Evolutionary conservation across 2,113 vertebrate genomes (phyloP), one percentile per base, ranked within the genome.

Genomic region (Nycticryphes semicollaris): DNA sequence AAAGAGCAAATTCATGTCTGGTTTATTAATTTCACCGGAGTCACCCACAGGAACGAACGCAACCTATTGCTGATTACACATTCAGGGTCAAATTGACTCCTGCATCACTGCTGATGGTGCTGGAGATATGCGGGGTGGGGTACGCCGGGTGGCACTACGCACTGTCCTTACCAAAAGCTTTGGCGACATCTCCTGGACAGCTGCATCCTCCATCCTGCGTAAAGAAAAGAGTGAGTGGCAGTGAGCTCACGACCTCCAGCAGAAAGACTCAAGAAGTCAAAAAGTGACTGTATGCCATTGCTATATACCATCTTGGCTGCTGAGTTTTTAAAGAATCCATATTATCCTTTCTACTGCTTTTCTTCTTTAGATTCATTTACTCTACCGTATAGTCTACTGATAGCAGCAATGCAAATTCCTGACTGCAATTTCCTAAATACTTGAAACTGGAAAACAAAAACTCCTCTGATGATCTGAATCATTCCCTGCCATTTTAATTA

Each of bases 121-220:
- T 50, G 70, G 70, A 57, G 59, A 37, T 7, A 33, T 0, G 1
- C 1, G 3, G 18, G 68, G 50, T 48, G 13, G 18, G 64, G 50
- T 48, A 13, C 25, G 16, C 30, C 0, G 7, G 17, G 31, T 31
- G 41, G 33, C 87, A 84, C 37, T 1, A 31, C 6, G 4, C 4
- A 5, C 16, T 3, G 59, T 80, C 96, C 98, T 98, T 96, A 99
- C 99, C 99, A 97, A 99, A 99, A 13, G 99, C 99, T 98, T 99
- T 99, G 80, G 99, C 99, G 91, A 99, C 99, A 97, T 99, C 99
- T 97, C 99, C 99, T 56, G 99, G 99, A 94, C 99, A 99, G 74
- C 98, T 99, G 97, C 99, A 99, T 87, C 99, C 99, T 84, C 99
- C 99, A 1, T 99, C 99, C 99, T 99, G 95, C 77, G 70, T 11